Conservation (phyloP, 2,888 invertebrate genomes). For the Rhimphoctona megacephalus region DNA sequence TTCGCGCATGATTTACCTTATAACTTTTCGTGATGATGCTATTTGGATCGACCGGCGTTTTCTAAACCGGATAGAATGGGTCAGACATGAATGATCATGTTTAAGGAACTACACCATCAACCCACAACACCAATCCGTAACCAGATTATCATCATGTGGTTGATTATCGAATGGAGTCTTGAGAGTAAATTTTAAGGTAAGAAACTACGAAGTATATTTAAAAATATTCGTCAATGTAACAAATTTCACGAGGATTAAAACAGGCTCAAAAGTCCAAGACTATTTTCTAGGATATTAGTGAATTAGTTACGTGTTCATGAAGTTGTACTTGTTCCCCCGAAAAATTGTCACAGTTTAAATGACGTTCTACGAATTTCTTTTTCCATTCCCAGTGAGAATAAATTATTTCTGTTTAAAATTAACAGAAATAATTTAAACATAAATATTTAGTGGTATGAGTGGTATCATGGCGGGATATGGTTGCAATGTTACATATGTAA, state of each 20-base stretch:
- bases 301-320: not conserved
- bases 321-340: not conserved
- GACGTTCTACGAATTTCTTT: not conserved
- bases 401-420: not conserved
- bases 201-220: too few relatives aligned
- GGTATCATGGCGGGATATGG: constrained; percentile 76
- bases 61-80: not conserved
- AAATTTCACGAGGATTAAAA: too few relatives aligned
- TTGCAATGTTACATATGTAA: constrained; percentile 80
- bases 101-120: too few relatives aligned
- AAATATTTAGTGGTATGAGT: constrained; percentile 23
- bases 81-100: too few relatives aligned
- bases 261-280: too few relatives aligned
- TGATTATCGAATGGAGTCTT: too few relatives aligned
- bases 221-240: too few relatives aligned
- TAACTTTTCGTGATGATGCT: not conserved
- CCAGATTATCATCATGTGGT: too few relatives aligned
- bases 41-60: not conserved
- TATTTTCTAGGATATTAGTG: too few relatives aligned
- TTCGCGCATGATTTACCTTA: not conserved
- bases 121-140: too few relatives aligned
- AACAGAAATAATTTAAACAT: too few relatives aligned
- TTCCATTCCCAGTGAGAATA: not conserved
- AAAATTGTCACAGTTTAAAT: not conserved
- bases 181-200: too few relatives aligned